Evolutionary conservation across 64 coral and sea anemone genomes (phyloP), one percentile per base, ranked within the genome.

Genomic region (Porites lutea): DNA sequence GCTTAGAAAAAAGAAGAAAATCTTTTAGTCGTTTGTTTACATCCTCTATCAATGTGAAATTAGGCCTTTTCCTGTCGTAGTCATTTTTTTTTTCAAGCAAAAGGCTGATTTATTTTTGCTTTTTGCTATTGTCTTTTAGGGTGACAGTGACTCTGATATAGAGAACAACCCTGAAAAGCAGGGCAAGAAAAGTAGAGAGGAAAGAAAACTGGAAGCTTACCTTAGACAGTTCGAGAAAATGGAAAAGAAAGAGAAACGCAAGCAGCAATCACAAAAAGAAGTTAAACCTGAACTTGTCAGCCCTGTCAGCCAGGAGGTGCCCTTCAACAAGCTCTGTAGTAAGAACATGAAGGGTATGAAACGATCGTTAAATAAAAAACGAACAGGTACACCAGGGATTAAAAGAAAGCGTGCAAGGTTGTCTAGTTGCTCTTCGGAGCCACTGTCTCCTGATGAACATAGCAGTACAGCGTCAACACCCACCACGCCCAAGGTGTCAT

Each of bases 381-480:
- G 95, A 13, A 77, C 93, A 48, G 49, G 91, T 10, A 67, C 80
- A 6, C 72, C 50, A 16, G 95, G 27, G 52, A 19, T 86, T 57
- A 96, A 96, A 66, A 91, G 68, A 79, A 97, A 97, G 20, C 64
- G 95, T 27, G 75, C 92, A 13, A 59, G 97, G 54, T 44, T 93
- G 50, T 95, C 97, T 44, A 99, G 97, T 90, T 95, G 91, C 83
- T 99, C 97, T 23, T 99, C 97, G 12, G 97, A 99, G 74, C 97
- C 97, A 52, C 55, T 93, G 12, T 99, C 97, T 6, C 94, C 97
- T 21, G 97, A 99, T 18, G 97, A 99, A 19, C 87, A 93, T 47
- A 99, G 97, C 55, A 99, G 97, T 78, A 78, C 91, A 18, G 97
- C 94, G 7, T 96, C 97, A 15, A 99, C 97, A 22, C 97, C 97